Conservation (phyloP, 2,888 invertebrate genomes). For the Watsonalla binaria region DNA sequence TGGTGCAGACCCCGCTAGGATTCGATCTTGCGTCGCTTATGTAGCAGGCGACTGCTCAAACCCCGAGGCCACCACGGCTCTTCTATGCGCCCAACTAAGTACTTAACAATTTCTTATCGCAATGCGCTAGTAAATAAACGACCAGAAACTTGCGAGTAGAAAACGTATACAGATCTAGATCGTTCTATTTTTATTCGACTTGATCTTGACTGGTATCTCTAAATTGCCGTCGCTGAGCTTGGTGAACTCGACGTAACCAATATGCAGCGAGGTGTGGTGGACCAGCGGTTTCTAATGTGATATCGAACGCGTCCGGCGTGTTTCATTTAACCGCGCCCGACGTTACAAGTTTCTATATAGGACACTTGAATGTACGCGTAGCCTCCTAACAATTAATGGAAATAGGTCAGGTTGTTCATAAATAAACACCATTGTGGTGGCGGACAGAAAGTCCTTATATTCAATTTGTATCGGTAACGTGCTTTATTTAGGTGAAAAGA, state of each 20-base stretch:
- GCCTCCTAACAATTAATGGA: neutral
- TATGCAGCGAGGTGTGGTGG: conserved; percentile 46
- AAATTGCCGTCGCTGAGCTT: conserved; percentile 19
- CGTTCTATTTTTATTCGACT: conserved; percentile 43
- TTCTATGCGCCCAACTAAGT: conserved; percentile 9
- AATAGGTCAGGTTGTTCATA: neutral
- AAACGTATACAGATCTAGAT: conserved; percentile 31
- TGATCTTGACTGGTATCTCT: conserved; percentile 31
- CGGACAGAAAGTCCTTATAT: too few relatives aligned
- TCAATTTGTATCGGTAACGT: too few relatives aligned
- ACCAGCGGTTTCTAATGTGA: conserved; percentile 57
- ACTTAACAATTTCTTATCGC: conserved; percentile 13
- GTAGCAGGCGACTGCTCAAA: too few relatives aligned
- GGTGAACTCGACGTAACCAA: conserved; percentile 45
- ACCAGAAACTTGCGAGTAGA: conserved; percentile 15
- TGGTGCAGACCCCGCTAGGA: too few relatives aligned
- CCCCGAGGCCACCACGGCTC: too few relatives aligned
- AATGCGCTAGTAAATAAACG: conserved; percentile 3
- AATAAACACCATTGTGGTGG: neutral
- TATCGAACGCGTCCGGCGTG: conserved; percentile 51
- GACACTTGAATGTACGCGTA: conserved; percentile 12
- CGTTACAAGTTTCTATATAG: conserved; percentile 36
- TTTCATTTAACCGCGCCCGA: conserved; percentile 40
- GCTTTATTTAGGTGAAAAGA: too few relatives aligned
- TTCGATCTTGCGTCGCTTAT: too few relatives aligned